Base-by-base conservation (phyloP, 2,113 vertebrate species). In the Orientallactaga bullata region DNA sequence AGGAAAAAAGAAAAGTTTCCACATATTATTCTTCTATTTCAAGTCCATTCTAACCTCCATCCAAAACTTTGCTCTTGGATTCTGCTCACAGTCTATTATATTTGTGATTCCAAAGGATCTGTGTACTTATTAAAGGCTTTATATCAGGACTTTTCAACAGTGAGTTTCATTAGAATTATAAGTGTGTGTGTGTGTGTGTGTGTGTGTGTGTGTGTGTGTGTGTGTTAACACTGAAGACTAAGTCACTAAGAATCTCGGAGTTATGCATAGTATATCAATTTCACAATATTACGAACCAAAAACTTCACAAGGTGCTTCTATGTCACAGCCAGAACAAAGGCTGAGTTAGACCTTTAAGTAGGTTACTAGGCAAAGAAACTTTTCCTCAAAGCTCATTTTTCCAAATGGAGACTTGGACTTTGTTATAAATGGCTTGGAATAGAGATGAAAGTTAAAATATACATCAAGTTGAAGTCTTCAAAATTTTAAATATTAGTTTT, bases 401-500 rank as follows among this genome's bases (percentile, higher is more conserved):
- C 60, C 88, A 96, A 95, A 85, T 88, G 80, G 77, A 94, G n/a
- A 93, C 82, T 72, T 91, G 69, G 55, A 95, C 66, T 24, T 90
- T 91, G 35, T 82, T 92, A 88, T 77, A 91, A 88, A 94, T 30
- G 30, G 91, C 30, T 95, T 94, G 65, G 37, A 91, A 91, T 63
- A 82, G 47, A 83, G 21, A 91, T 74, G 66, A 42, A 89, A 97
- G 21, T 81, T 94, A 88, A 96, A 93, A 88, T 89, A 88, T 65
- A 95, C 81, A 58, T 90, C 74, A 96, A 94, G 26, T 95, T 61
- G 84, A 71, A 95, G 71, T 90, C 35, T 37, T 95, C 73, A 95
- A 95, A 97, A 92, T 94, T 85, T 92, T 96, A 92, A n/a, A 90
- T 94, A 79, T 89, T 71, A 82, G 84, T 89, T 81, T 95, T 93